Percentiles rank a stretch among this genome's conserved stretches.
Conservation (phyloP, 2,797 vertebrate species). For the Tokudaia tokunoshimensis region DNA sequence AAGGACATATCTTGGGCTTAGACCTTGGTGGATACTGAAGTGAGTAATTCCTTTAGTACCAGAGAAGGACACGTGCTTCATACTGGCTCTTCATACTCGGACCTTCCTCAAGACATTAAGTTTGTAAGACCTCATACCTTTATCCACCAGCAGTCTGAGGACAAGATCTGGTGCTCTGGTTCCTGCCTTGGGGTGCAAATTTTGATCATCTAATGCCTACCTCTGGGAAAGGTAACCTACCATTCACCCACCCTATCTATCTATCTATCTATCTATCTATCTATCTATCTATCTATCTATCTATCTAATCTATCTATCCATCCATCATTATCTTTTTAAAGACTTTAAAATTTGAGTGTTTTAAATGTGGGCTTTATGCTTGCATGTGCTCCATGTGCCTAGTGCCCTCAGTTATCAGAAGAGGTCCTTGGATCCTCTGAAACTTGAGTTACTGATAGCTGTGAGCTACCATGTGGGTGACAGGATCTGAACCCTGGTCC, state of each 20-base stretch:
- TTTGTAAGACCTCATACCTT: background rate
- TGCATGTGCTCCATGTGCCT: background rate
- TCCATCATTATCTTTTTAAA: background rate
- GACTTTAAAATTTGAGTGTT: background rate
- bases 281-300: background rate
- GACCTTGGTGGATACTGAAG: background rate
- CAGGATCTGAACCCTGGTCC: background rate
- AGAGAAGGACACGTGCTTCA: background rate
- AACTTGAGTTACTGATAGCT: background rate
- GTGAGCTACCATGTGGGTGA: background rate
- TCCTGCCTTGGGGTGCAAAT: background rate
- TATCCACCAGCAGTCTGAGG: background rate
- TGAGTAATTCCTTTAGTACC: fast-evolving
- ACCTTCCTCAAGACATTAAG: background rate
- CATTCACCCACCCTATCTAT: background rate
- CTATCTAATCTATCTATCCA: background rate
- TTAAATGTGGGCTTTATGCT: background rate
- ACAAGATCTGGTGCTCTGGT: background rate
- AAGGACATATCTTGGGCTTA: background rate
- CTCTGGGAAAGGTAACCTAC: background rate
- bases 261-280: background rate
- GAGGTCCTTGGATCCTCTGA: background rate
- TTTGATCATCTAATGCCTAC: background rate
- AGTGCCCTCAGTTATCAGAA: background rate
- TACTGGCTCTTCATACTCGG: background rate